phyloP scores from a whole-genome alignment of 2,797 vertebrate genomes.

The Adrianichthys oophorus region DNA sequence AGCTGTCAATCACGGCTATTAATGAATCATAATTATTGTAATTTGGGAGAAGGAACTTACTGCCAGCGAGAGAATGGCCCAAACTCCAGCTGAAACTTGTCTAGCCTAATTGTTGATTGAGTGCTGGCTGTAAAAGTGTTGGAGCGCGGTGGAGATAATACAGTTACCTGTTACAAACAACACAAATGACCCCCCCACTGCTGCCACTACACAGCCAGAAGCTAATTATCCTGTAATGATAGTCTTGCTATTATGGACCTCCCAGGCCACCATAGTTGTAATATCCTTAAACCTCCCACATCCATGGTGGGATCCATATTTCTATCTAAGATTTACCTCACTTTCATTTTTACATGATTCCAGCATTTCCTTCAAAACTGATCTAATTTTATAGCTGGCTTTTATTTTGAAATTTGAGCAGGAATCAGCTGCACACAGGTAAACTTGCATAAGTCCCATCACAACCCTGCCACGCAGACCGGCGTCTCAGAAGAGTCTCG shows the following conservation, averaged over 20 bases:
- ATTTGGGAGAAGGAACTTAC: conserved; percentile 52
- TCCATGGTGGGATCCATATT: conserved; percentile 13
- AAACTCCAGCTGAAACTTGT: conserved; percentile 44
- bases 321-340: background rate
- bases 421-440: too few relatives aligned
- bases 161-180: conserved; percentile 57
- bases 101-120: conserved; percentile 54
- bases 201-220: conserved; percentile 31
- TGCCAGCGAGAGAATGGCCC: conserved; percentile 33
- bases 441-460: too few relatives aligned
- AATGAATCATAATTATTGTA: conserved; percentile 70
- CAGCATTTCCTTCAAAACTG: conserved; percentile 1
- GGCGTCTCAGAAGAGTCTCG: too few relatives aligned
- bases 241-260: conserved; percentile 54
- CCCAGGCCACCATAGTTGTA: conserved; percentile 53
- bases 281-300: conserved; percentile 54
- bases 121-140: conserved; percentile 40
- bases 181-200: conserved; percentile 24
- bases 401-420: too few relatives aligned
- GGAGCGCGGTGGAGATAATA: conserved; percentile 44
- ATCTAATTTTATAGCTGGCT: background rate
- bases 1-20: conserved; percentile 63
- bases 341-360: background rate
- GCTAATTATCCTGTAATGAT: conserved; percentile 63
- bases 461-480: too few relatives aligned